Conservation (phyloP, 30 jellyfish, hydroid and myxozoan genomes). For the Aurelia coerulea region DNA sequence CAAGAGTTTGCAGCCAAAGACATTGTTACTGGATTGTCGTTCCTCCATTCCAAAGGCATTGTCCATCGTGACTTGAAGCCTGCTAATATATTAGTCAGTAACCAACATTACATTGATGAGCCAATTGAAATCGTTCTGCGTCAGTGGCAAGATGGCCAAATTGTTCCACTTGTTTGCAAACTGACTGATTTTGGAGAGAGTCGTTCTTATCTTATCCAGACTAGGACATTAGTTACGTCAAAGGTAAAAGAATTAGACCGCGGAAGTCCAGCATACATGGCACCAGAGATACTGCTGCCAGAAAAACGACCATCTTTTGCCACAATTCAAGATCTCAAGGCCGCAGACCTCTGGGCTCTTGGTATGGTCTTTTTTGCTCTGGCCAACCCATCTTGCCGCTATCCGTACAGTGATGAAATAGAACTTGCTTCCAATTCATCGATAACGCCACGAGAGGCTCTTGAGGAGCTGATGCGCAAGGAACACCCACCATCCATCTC, state of each 20-base stretch:
- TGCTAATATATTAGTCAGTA: background rate
- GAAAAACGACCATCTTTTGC: background rate
- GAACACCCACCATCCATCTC: conserved; percentile 4
- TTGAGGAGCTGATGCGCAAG: conserved; percentile 19
- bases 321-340: background rate
- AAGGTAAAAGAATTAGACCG: background rate
- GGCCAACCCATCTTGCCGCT: background rate
- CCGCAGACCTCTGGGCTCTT: conserved; percentile 24
- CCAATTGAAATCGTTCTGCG: background rate
- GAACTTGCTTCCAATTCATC: conserved; percentile 2
- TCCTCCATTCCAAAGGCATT: background rate
- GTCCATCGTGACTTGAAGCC: conserved; percentile 7
- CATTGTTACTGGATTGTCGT: background rate
- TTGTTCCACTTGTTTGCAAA: conserved; percentile 7
- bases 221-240: background rate
- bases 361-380: conserved; percentile 16
- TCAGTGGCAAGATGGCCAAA: background rate
- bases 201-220: background rate
- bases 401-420: conserved; percentile 5
- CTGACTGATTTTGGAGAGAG: conserved; percentile 43
- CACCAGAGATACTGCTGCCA: conserved; percentile 15
- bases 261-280: conserved; percentile 11
- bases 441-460: conserved; percentile 5
- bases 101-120: background rate
- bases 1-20: conserved; percentile 6